These are phyloP conservation scores for Brachyopa scutellaris DNA, from an alignment of 2,888 invertebrate genomes.

Conservation along the genomic window DNA sequence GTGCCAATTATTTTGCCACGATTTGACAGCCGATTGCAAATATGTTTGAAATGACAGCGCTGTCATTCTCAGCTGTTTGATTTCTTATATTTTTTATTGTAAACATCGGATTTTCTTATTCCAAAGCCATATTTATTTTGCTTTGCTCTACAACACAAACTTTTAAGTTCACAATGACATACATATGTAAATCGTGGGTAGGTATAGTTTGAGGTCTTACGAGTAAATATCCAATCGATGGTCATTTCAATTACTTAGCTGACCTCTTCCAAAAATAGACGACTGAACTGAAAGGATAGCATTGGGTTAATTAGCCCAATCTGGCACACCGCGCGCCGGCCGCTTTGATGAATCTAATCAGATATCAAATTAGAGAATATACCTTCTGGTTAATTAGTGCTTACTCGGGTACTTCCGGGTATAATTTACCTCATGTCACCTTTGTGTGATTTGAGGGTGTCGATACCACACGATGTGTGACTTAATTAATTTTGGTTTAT, in stretches of 20 bases:
- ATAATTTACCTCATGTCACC: slow-evolving; percentile 2
- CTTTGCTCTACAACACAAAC: no score
- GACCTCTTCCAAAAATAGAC: not conserved
- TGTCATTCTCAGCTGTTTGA: no score
- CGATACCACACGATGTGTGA: slow-evolving; percentile 7
- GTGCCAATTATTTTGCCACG: no score
- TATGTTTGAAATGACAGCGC: no score
- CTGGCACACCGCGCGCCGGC: not conserved
- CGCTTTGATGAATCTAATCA: slow-evolving; percentile 29
- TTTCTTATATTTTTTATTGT: no score
- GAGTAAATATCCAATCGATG: no score
- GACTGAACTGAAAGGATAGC: not conserved
- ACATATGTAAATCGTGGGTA: no score
- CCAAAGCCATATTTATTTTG: no score
- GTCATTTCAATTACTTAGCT: slow-evolving; percentile 1
- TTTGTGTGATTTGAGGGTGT: not conserved
- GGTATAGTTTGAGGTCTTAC: no score
- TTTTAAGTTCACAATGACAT: no score
- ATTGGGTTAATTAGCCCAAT: slow-evolving; percentile 28
- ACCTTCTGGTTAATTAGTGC: slow-evolving; percentile 28
- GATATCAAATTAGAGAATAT: slow-evolving; percentile 16
- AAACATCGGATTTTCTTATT: no score
- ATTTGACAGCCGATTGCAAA: no score
- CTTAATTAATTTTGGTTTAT: slow-evolving; percentile 32
- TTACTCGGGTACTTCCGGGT: not conserved